A percentile compares a stretch with the other conserved stretches of the same genome.
Evolutionary conservation across 2,797 vertebrate genomes (phyloP).

Genomic region (Pipistrellus pygmaeus): DNA sequence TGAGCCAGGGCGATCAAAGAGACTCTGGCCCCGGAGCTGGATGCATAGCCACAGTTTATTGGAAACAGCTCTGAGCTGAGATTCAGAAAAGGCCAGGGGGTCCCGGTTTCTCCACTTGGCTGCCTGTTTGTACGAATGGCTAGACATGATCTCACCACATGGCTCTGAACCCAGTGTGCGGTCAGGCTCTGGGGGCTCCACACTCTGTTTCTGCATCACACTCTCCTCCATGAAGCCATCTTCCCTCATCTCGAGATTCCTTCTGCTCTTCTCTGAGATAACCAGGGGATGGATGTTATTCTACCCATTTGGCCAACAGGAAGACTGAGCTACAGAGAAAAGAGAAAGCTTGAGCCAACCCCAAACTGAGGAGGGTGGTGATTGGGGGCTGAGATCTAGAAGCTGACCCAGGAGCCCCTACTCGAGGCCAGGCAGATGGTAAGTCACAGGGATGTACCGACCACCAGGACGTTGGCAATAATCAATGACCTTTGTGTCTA

Average conservation of each 20-base stretch:
- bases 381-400: neutral
- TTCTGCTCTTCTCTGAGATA: neutral
- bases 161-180: neutral
- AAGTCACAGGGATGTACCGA: neutral
- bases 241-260: neutral
- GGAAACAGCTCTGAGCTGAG: neutral
- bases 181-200: neutral
- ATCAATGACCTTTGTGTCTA: accelerated
- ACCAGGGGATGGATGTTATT: neutral
- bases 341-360: neutral
- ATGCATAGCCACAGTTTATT: neutral
- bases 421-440: neutral
- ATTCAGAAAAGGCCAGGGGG: neutral
- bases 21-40: neutral
- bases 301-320: neutral
- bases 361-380: no score
- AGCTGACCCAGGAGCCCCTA: neutral
- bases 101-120: neutral
- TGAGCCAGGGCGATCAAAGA: neutral
- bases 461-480: accelerated
- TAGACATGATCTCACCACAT: neutral
- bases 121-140: neutral
- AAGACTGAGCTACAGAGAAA: neutral
- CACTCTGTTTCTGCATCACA: accelerated
- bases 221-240: accelerated